Evolutionary conservation across 1,140 invertebrate species (phyloP).

Genomic region (Grapholita molesta): DNA sequence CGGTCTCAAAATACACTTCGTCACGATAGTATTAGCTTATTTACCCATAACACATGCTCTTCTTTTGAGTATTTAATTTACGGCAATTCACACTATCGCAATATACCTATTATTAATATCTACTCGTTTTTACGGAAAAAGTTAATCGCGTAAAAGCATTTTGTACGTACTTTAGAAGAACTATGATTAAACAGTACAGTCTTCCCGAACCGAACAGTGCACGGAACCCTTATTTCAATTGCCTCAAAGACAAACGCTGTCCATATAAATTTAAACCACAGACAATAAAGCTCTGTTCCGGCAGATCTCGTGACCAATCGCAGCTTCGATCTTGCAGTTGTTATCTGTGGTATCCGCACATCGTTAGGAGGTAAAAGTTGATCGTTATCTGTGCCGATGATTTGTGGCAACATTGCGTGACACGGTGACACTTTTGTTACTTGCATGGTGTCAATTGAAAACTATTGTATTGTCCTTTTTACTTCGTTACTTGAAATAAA

Average conservation of each 20-base stretch:
- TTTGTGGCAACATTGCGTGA: conserved; percentile 13
- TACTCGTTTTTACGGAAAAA: too few relatives aligned
- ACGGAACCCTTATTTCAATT: not conserved
- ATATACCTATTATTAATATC: too few relatives aligned
- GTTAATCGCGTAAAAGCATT: too few relatives aligned
- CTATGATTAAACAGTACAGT: too few relatives aligned
- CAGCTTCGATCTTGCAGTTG: not conserved
- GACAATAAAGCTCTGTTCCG: conserved; percentile 14
- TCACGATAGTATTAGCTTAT: too few relatives aligned
- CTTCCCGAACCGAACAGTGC: too few relatives aligned
- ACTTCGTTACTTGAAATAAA: not conserved
- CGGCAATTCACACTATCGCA: too few relatives aligned
- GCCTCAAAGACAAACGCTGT: not conserved
- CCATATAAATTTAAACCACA: conserved; percentile 7
- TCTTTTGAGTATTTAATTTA: too few relatives aligned
- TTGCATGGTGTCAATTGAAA: conserved; percentile 2
- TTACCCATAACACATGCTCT: too few relatives aligned
- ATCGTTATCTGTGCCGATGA: conserved; percentile 14
- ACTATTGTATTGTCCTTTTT: conserved; percentile 5
- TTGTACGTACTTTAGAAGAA: too few relatives aligned
- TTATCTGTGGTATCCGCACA: conserved; percentile 16
- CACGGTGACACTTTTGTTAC: conserved; percentile 5
- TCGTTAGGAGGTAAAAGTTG: conserved; percentile 12
- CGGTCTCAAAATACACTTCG: too few relatives aligned
- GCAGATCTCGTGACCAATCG: conserved; percentile 17